These are phyloP conservation scores for Cynodonichthys magdalenae DNA, from an alignment of 2,797 vertebrate species.

Conservation along the genomic window DNA sequence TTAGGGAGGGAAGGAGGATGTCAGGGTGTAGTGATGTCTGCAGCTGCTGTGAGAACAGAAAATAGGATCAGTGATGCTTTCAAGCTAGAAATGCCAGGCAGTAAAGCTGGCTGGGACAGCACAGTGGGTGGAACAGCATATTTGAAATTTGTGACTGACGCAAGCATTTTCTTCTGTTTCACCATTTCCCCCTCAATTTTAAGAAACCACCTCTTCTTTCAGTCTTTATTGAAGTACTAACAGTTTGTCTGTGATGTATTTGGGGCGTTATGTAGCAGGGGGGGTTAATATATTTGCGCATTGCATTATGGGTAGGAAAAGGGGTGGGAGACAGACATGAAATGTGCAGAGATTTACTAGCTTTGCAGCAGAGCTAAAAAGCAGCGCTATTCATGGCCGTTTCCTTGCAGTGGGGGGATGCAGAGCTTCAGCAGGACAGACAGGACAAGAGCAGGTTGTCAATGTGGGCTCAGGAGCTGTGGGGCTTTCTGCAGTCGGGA, in stretches of 20 bases:
- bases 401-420: constrained; percentile 40
- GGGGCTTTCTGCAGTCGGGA: constrained; percentile 37
- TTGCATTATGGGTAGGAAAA: constrained; percentile 71
- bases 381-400: constrained; percentile 54
- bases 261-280: constrained; percentile 17
- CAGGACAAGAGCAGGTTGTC: constrained; percentile 46
- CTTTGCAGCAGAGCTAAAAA: constrained; percentile 66
- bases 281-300: constrained; percentile 60
- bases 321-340: constrained; percentile 56
- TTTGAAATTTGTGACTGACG: constrained; percentile 51
- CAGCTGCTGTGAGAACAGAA: constrained; percentile 69
- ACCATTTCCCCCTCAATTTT: constrained; percentile 29
- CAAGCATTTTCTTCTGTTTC: constrained; percentile 18
- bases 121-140: constrained; percentile 50
- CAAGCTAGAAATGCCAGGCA: constrained; percentile 58
- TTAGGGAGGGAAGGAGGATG: constrained; percentile 48
- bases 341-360: constrained; percentile 71
- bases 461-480: constrained; percentile 44
- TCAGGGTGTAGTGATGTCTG: constrained; percentile 34
- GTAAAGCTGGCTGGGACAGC: constrained; percentile 56
- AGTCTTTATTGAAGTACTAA: constrained; percentile 32
- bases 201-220: constrained; percentile 39
- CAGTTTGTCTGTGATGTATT: not conserved
- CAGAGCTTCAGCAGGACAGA: constrained; percentile 51
- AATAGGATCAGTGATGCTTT: constrained; percentile 68